These are phyloP conservation scores for Phainopepla nitens DNA, from an alignment of 2,113 vertebrate genomes.

Conservation along the genomic window DNA sequence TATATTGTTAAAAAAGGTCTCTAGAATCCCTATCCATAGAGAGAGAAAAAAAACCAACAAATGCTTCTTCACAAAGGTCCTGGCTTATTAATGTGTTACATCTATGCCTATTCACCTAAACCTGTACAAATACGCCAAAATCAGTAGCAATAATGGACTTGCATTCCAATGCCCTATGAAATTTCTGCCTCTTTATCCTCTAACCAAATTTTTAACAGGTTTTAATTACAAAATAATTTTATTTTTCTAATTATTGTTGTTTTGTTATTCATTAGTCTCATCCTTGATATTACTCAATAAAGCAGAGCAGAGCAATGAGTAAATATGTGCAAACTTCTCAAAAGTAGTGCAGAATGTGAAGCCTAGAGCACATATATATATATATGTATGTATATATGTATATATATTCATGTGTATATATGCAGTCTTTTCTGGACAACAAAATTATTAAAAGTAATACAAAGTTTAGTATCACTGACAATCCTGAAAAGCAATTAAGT, in stretches of 20 bases:
- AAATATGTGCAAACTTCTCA: background rate
- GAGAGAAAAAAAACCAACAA: background rate
- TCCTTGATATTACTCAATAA: background rate
- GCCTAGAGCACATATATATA: background rate
- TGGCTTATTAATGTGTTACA: background rate
- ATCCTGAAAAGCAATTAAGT: background rate
- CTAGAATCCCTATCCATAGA: background rate
- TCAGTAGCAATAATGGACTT: background rate
- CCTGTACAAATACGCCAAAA: background rate
- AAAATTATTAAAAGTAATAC: background rate
- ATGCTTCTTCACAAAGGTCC: background rate
- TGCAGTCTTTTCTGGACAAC: background rate
- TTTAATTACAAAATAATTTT: background rate
- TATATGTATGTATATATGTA: background rate
- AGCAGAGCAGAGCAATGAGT: background rate
- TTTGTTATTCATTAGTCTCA: background rate
- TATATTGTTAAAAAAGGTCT: background rate
- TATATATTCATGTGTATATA: background rate
- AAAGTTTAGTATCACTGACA: background rate
- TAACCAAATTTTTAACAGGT: background rate
- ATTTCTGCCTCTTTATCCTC: background rate
- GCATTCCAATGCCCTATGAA: background rate
- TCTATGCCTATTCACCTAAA: background rate
- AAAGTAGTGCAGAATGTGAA: background rate
- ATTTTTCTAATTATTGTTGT: background rate